Evolutionary conservation across 2,797 vertebrate genomes (phyloP).

Genomic region (Spatula versicolor): DNA sequence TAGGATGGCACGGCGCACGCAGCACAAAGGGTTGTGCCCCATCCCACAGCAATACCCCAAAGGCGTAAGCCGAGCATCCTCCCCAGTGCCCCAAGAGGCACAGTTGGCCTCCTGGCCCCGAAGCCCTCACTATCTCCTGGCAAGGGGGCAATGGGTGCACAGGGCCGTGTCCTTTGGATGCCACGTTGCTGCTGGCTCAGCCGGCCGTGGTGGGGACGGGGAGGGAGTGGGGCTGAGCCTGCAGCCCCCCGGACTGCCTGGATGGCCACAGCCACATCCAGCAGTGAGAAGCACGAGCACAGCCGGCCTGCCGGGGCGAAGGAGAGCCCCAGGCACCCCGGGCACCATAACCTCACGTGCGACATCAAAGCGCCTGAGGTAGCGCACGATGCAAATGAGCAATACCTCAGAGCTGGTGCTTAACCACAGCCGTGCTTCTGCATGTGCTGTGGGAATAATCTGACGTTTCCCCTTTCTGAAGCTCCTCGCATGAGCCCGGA

Average conservation of each 20-base stretch:
- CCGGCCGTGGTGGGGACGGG: not conserved
- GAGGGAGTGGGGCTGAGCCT: not conserved
- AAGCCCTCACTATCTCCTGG: not conserved
- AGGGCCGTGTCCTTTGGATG: not conserved
- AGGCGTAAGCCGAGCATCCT: accelerated
- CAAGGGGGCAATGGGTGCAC: accelerated
- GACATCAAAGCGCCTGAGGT: not conserved
- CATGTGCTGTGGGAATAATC: not conserved
- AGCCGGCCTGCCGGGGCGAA: not conserved
- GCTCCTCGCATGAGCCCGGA: not conserved
- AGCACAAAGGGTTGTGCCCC: not conserved
- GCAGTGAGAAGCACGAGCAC: too few relatives aligned
- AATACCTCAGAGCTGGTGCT: slow-evolving; percentile 23
- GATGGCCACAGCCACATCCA: accelerated
- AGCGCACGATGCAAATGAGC: not conserved
- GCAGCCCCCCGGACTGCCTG: not conserved
- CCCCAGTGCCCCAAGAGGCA: not conserved
- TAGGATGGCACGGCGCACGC: accelerated
- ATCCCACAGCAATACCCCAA: accelerated
- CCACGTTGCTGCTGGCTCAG: not conserved
- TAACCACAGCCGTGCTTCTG: slow-evolving; percentile 10
- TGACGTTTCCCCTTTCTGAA: not conserved
- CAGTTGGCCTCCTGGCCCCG: accelerated
- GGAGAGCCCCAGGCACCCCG: not conserved
- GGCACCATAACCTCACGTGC: not conserved